Percentiles rank a stretch among this genome's conserved stretches.
phyloP scores from a whole-genome alignment of 2,888 invertebrate genomes.

The Campoplex capitator region DNA sequence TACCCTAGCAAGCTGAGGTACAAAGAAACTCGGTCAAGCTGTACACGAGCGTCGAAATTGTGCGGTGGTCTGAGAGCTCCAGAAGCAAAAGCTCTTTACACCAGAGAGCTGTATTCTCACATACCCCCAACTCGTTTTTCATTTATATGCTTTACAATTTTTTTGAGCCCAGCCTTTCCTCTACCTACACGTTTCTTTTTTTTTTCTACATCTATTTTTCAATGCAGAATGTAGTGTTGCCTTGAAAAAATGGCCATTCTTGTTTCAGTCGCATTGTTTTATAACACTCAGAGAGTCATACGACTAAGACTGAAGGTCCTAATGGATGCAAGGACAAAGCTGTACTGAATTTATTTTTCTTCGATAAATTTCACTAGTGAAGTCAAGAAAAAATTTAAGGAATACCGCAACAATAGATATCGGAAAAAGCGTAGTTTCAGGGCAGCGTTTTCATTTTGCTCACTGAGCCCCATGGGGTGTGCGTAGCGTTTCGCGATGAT shows the following conservation, averaged over 20 bases:
- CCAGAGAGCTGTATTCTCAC: slow-evolving; percentile 42
- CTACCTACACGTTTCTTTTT: slow-evolving; percentile 30
- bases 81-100: slow-evolving; percentile 66
- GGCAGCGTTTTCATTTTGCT: slow-evolving; percentile 28
- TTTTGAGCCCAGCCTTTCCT: slow-evolving; percentile 53
- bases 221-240: background rate
- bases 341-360: background rate
- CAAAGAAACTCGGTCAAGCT: slow-evolving; percentile 80
- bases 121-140: slow-evolving; percentile 48
- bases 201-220: slow-evolving; percentile 25
- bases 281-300: background rate
- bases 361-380: background rate
- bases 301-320: background rate
- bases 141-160: slow-evolving; percentile 51
- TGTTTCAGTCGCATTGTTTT: slow-evolving; percentile 6
- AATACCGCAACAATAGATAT: slow-evolving; percentile 8
- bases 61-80: slow-evolving; percentile 54
- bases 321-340: background rate
- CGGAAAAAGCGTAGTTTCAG: slow-evolving; percentile 31
- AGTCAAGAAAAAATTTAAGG: slow-evolving; percentile 32
- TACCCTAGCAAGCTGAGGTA: slow-evolving; percentile 64
- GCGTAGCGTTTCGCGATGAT: slow-evolving; percentile 74
- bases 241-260: slow-evolving; percentile 4
- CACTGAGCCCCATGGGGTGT: slow-evolving; percentile 63
- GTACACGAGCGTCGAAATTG: slow-evolving; percentile 65